Evolutionary conservation across 2,797 vertebrate species (phyloP).

Genomic region (Scolopax bukidnonensis): DNA sequence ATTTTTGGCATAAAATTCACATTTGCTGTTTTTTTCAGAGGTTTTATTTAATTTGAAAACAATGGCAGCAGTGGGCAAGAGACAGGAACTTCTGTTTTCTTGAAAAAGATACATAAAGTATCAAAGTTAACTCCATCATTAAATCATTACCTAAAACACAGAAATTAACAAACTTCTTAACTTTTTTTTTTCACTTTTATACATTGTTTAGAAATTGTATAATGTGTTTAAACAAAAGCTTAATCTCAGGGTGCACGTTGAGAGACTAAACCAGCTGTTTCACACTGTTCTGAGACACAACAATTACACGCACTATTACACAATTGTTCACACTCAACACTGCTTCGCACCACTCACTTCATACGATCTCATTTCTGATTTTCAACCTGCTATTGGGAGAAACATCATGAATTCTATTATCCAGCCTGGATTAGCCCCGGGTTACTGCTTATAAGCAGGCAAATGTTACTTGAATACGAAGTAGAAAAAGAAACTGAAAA

Average conservation of each 20-base stretch:
- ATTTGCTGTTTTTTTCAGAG: background rate
- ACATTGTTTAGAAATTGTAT: background rate
- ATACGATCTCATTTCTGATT: background rate
- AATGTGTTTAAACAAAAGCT: background rate
- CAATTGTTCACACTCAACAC: background rate
- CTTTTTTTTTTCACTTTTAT: background rate
- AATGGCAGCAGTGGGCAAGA: background rate
- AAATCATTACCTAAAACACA: background rate
- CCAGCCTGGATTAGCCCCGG: background rate
- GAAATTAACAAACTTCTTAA: background rate
- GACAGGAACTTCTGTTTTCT: background rate
- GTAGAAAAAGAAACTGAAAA: background rate
- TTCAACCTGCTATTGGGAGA: background rate
- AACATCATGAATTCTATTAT: background rate
- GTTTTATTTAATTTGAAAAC: background rate
- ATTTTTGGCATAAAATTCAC: constrained; percentile 21
- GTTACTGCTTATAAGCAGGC: background rate
- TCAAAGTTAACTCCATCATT: background rate
- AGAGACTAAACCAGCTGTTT: background rate
- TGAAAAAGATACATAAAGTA: background rate
- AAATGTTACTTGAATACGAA: background rate
- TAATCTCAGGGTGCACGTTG: background rate
- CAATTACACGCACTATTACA: background rate
- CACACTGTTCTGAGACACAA: background rate
- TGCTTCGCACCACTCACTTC: background rate